Evolutionary conservation across 2,888 invertebrate species (phyloP).

Genomic region (Sarcophaga subvicina): DNA sequence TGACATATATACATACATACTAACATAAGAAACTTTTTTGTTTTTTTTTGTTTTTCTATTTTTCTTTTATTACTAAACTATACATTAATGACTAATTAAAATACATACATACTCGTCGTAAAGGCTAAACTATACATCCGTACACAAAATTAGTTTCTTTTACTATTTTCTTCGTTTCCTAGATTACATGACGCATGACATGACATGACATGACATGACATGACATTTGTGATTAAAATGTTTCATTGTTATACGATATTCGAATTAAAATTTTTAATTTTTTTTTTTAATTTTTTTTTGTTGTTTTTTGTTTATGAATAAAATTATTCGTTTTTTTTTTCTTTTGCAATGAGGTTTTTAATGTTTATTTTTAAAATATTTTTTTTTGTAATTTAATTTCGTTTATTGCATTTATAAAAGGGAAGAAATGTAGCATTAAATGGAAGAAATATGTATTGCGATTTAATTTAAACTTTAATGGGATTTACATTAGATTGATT

Average conservation of each 20-base stretch:
- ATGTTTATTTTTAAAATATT: constrained; percentile 8
- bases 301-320: too few species aligned
- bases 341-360: too few species aligned
- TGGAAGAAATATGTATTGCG: constrained; percentile 2
- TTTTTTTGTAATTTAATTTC: not conserved
- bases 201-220: too few species aligned
- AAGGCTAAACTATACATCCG: constrained; percentile 19
- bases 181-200: not conserved
- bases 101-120: constrained; percentile 1
- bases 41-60: too few species aligned
- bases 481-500: not conserved
- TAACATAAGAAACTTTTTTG: too few species aligned
- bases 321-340: too few species aligned
- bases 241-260: not conserved
- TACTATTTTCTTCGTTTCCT: constrained; percentile 20
- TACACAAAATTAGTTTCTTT: constrained; percentile 35
- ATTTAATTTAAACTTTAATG: not conserved
- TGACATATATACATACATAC: too few species aligned
- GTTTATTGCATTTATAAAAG: not conserved
- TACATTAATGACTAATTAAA: constrained; percentile 1
- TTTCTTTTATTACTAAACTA: too few species aligned
- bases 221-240: not conserved
- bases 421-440: not conserved
- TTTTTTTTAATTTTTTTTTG: not conserved
- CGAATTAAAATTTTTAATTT: not conserved